Evolutionary conservation across 2,113 vertebrate species (phyloP), one percentile per base, ranked within the genome.

Genomic region (Gymnocephalus cernua): DNA sequence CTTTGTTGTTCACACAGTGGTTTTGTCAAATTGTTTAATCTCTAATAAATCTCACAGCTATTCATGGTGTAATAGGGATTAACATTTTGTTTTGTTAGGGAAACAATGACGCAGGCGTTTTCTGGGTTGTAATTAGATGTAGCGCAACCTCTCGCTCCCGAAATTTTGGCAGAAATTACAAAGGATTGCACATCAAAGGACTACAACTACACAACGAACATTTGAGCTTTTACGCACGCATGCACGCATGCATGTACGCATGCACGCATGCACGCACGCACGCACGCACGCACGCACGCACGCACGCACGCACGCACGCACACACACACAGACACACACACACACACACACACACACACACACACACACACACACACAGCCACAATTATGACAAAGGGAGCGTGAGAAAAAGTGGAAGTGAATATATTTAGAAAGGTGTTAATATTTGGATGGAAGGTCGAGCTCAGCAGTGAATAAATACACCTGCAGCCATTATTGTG

Each of bases 401-500:
- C 23, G 70, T 48, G 76, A 78, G 29, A 29, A 58, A 67, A 66
- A 72, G 70, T 79, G 69, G 75, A 78, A 1, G 57, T 66, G 74
- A 85, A 86, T 85, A 23, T n/a, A 77, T 80, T 84, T 51, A 51
- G 63, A 69, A 66, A 86, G 78, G 83, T 88, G 86, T 91, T 86
- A 74, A 88, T 92, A 82, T 91, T 87, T 79, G 68, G 77, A 75
- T 41, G 61, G 77, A 69, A 23, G 74, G 76, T 80, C 15, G 66
- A 80, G 81, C 77, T 71, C 64, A 54, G 69, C 66, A 53, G 25
- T 84, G 82, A 90, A 87, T 86, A 88, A 87, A 85, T 82, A 86
- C 93, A 93, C 92, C 91, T 93, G 93, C 80, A 70, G 80, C 74
- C 58, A 84, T 94, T 93, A 73, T 92, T 86, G 89, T 92, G 92